These are phyloP conservation scores for Acromyrmex charruanus DNA, from an alignment of 1,140 invertebrate genomes.

Conservation along the genomic window DNA sequence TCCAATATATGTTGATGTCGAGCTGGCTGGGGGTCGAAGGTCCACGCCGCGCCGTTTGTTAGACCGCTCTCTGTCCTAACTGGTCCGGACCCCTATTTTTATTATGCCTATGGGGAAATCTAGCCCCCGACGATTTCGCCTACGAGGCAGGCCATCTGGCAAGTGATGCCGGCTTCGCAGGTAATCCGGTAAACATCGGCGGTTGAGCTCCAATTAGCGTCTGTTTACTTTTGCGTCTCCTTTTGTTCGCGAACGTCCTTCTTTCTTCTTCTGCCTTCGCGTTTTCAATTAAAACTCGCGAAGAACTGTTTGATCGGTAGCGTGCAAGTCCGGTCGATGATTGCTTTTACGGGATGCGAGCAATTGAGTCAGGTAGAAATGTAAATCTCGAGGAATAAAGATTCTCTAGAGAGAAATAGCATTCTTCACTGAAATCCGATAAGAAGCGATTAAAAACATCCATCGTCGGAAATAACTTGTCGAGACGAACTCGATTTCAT, in stretches of 20 bases:
- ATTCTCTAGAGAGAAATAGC: not conserved
- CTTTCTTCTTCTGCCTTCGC: constrained; percentile 62
- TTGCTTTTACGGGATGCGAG: constrained; percentile 51
- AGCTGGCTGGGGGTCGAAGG: constrained; percentile 71
- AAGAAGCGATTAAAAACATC: constrained; percentile 29
- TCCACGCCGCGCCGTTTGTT: constrained; percentile 80
- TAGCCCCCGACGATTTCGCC: constrained; percentile 70
- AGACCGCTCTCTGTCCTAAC: constrained; percentile 57
- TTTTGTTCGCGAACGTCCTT: constrained; percentile 52
- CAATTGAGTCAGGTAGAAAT: constrained; percentile 55
- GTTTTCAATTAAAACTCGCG: constrained; percentile 79
- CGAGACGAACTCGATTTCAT: not conserved
- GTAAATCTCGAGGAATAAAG: constrained; percentile 49
- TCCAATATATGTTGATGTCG: constrained; percentile 79
- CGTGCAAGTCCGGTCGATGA: constrained; percentile 55
- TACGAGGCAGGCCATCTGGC: constrained; percentile 79
- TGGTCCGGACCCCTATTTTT: constrained; percentile 76
- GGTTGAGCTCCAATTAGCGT: constrained; percentile 79
- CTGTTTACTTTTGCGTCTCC: constrained; percentile 76
- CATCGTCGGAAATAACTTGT: constrained; percentile 5
- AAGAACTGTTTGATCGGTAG: constrained; percentile 59
- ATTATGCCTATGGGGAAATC: constrained; percentile 83
- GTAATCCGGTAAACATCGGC: constrained; percentile 76
- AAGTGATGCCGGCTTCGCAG: constrained; percentile 71
- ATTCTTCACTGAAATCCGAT: not conserved